Percentiles rank a stretch among this genome's conserved stretches.
Conservation (phyloP, 2,113 vertebrate species). For the Hippopotamus amphibius region DNA sequence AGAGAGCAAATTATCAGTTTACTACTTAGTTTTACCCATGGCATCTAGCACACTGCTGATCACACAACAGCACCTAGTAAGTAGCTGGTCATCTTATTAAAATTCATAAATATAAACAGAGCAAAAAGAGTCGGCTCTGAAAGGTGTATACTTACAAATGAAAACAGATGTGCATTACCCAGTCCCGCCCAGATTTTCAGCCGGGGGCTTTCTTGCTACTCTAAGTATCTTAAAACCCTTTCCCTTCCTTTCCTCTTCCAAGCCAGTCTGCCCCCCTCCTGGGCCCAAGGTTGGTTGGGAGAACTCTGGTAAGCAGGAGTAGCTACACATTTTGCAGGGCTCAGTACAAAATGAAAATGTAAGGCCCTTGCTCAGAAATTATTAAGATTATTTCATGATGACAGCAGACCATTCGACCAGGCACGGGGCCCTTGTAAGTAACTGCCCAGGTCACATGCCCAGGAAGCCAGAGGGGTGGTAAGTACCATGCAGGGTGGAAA, state of each 20-base stretch:
- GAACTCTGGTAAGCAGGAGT: not conserved
- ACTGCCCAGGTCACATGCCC: not conserved
- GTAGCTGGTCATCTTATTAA: not conserved
- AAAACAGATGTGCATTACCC: not conserved
- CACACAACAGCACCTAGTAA: not conserved
- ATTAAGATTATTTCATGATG: not conserved
- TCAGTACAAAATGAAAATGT: not conserved
- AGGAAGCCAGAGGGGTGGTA: fast-evolving
- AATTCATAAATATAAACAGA: not conserved
- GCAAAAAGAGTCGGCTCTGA: not conserved
- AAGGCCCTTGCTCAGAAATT: not conserved
- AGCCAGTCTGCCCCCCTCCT: not conserved
- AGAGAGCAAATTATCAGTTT: not conserved
- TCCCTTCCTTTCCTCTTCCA: not conserved
- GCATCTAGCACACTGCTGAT: not conserved
- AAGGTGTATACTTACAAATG: not conserved
- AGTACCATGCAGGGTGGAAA: fast-evolving
- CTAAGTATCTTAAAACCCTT: not conserved
- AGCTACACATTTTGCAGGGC: not conserved
- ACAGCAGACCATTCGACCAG: not conserved
- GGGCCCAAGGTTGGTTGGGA: not conserved
- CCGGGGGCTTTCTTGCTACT: not conserved
- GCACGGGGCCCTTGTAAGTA: not conserved
- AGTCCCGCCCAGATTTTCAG: not conserved
- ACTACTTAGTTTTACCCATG: not conserved